Conservation (phyloP, 2,797 vertebrate species). For the Phaenicophaeus curvirostris region DNA sequence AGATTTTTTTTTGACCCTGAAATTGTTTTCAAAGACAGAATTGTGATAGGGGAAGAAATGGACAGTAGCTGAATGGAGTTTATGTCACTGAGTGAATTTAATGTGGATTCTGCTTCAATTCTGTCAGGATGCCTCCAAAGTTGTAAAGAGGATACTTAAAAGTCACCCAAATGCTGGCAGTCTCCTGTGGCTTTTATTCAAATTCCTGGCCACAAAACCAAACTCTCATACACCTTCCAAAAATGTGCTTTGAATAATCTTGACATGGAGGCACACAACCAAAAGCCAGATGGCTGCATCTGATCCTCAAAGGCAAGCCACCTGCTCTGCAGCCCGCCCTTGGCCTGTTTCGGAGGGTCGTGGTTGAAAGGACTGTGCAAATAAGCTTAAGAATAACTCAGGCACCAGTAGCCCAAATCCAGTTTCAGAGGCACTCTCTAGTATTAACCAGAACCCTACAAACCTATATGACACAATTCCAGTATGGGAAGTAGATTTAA, state of each 20-base stretch:
- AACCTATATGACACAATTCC: not conserved
- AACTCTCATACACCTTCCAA: not conserved
- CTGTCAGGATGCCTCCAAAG: not conserved
- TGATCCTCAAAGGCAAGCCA: not conserved
- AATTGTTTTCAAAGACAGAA: not conserved
- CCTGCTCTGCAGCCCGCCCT: not conserved
- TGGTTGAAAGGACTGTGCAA: not conserved
- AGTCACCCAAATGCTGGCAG: not conserved
- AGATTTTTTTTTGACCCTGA: not conserved
- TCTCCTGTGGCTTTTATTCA: not conserved
- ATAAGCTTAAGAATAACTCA: not conserved
- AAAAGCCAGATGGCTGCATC: not conserved
- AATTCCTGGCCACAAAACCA: not conserved
- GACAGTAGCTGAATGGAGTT: not conserved
- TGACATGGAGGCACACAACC: rapidly evolving
- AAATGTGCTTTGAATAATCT: not conserved
- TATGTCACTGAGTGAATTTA: not conserved
- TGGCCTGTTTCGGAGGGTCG: not conserved
- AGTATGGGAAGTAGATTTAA: not conserved
- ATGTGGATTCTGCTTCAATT: not conserved
- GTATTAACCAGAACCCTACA: not conserved
- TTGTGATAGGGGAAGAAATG: not conserved
- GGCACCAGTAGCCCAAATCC: not conserved
- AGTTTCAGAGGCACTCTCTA: not conserved
- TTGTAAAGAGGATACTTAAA: not conserved